Percentiles rank a stretch among this genome's conserved stretches.
These are phyloP conservation scores for Nicator chloris DNA, from an alignment of 2,113 vertebrate genomes.

Conservation along the genomic window DNA sequence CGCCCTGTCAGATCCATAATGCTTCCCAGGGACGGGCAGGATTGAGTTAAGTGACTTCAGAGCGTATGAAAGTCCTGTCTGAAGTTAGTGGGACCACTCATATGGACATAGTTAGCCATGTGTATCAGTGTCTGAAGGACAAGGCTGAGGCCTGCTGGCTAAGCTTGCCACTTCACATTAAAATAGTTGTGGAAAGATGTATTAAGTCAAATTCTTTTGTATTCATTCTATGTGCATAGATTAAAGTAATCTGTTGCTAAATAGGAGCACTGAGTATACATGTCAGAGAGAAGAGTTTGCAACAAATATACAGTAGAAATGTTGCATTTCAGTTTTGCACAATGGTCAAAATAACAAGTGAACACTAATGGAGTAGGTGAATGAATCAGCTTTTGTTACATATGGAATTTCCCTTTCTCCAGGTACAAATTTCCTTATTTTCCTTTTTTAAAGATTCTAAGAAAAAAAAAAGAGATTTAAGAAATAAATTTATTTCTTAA, in stretches of 20 bases:
- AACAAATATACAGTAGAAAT: not conserved
- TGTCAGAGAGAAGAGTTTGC: not conserved
- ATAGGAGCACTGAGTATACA: not conserved
- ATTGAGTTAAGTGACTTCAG: conserved; percentile 28
- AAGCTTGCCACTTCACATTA: conserved; percentile 26
- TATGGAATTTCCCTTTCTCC: not conserved
- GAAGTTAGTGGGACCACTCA: conserved; percentile 20
- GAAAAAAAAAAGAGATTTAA: not conserved
- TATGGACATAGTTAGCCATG: conserved; percentile 21
- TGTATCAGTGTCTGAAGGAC: not conserved
- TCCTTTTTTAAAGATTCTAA: not conserved
- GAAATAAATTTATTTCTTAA: not conserved
- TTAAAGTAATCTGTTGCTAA: not conserved
- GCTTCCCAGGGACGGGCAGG: not conserved
- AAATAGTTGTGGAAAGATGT: not conserved
- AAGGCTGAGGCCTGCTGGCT: not conserved
- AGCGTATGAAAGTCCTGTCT: not conserved
- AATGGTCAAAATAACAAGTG: not conserved
- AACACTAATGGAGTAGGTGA: not conserved
- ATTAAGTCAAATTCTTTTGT: not conserved
- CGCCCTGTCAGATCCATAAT: not conserved
- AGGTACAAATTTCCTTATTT: not conserved
- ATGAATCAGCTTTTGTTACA: not conserved
- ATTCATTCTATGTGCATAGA: not conserved
- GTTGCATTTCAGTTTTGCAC: not conserved